A percentile compares a stretch with the other conserved stretches of the same genome.
These are phyloP conservation scores for Orycteropus afer DNA, from an alignment of 2,113 vertebrate genomes.

Conservation along the genomic window DNA sequence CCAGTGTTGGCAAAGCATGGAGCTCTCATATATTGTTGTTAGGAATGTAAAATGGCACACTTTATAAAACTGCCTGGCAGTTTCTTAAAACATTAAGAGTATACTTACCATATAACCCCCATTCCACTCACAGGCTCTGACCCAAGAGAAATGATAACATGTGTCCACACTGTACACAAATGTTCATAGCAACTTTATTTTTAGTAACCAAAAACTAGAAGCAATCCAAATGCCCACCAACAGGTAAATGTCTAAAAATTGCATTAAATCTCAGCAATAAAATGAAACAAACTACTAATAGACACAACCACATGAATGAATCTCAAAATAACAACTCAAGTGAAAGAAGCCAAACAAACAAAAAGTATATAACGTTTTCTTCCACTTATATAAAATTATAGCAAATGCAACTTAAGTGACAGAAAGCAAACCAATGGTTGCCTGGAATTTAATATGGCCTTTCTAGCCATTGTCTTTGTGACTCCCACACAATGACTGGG, in stretches of 20 bases:
- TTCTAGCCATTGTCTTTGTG: no score
- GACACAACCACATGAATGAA: neutral
- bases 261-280: neutral
- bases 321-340: neutral
- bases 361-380: neutral
- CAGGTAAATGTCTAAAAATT: neutral
- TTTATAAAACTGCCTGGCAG: neutral
- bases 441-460: no score
- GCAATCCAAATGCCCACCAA: neutral
- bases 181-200: neutral
- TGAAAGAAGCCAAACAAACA: neutral
- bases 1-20: neutral
- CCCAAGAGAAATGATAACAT: neutral
- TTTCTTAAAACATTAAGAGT: slow-evolving; percentile 1
- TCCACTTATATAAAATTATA: neutral
- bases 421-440: neutral
- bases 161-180: neutral
- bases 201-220: neutral
- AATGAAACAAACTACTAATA: neutral
- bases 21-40: neutral
- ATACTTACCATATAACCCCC: neutral
- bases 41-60: neutral
- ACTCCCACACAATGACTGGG: no score
- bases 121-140: neutral
- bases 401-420: neutral